These are phyloP conservation scores for Antheraea assamensis DNA, from an alignment of 2,888 invertebrate genomes.

Conservation along the genomic window DNA sequence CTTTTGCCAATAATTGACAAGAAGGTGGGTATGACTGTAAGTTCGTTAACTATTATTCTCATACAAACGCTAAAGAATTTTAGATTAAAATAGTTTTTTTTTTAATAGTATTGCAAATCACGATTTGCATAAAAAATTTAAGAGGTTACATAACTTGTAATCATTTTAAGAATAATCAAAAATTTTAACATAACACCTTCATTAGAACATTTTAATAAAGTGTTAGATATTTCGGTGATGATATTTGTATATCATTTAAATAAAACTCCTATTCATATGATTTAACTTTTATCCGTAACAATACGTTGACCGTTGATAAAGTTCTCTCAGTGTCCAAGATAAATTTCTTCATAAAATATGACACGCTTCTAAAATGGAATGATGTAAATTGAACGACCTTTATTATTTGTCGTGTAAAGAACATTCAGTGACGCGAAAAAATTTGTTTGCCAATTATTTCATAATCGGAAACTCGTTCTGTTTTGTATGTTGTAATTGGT, in stretches of 20 bases:
- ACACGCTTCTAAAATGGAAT: conserved; percentile 39
- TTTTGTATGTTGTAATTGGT: conserved; percentile 47
- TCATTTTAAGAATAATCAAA: not conserved
- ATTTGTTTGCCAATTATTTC: conserved; percentile 62
- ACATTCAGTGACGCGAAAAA: conserved; percentile 53
- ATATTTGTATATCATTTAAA: not conserved
- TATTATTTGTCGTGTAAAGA: conserved; percentile 49
- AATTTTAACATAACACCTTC: not conserved
- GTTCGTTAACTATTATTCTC: not conserved
- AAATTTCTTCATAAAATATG: conserved; percentile 29
- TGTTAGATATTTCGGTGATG: not conserved
- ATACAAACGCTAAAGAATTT: not conserved
- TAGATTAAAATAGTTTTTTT: not conserved
- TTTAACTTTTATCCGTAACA: not conserved
- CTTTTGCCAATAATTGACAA: conserved; percentile 39
- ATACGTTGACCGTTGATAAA: not conserved
- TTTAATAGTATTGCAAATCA: not conserved
- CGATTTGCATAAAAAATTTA: too few species aligned
- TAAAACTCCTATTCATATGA: not conserved
- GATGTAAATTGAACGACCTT: conserved; percentile 52
- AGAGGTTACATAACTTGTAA: too few species aligned
- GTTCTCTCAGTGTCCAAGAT: not conserved
- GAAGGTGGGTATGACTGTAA: not conserved
- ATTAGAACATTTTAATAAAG: not conserved
- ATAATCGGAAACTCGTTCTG: conserved; percentile 55